Evolutionary conservation across 2,113 vertebrate genomes (phyloP).

Genomic region (Orientallactaga bullata): DNA sequence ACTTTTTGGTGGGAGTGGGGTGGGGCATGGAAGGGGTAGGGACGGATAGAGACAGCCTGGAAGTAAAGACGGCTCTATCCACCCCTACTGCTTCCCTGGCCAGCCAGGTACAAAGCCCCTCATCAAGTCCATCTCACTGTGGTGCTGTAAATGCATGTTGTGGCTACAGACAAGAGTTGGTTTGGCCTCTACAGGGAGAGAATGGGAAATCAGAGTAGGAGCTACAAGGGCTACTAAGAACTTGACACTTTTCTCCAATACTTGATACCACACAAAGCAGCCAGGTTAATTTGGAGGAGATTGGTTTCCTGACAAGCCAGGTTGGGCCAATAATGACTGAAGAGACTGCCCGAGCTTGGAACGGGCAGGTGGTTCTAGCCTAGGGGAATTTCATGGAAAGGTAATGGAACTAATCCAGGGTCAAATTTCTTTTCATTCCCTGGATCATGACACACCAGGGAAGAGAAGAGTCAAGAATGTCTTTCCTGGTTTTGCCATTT

Average conservation of each 20-base stretch:
- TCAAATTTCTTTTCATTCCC: conserved; percentile 84
- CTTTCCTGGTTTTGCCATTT: conserved; percentile 41
- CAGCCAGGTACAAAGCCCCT: conserved; percentile 70
- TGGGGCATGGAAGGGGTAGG: conserved; percentile 54
- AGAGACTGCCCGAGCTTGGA: conserved; percentile 58
- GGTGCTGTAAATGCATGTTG: not conserved
- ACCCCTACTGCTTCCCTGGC: conserved; percentile 70
- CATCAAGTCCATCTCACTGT: conserved; percentile 1
- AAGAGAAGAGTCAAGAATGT: conserved; percentile 38
- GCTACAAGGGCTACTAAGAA: conserved; percentile 9
- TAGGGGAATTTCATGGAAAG: not conserved
- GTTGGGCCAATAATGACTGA: not conserved
- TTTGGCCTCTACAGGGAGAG: conserved; percentile 29
- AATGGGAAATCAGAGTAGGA: conserved; percentile 29
- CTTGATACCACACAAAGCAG: conserved; percentile 38
- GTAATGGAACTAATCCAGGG: conserved; percentile 68
- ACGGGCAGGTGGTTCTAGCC: not conserved
- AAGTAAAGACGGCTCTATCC: conserved; percentile 69
- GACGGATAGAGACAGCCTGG: conserved; percentile 67
- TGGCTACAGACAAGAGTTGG: conserved; percentile 38
- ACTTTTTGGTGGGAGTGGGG: conserved; percentile 66
- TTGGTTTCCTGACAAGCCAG: conserved; percentile 45
- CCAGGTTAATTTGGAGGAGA: not conserved
- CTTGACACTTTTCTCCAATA: conserved; percentile 40
- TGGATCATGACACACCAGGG: conserved; percentile 56